Percentiles rank a stretch among this genome's conserved stretches.
Conservation (phyloP, 2,797 vertebrate genomes). For the Semaprochilodus insignis region DNA sequence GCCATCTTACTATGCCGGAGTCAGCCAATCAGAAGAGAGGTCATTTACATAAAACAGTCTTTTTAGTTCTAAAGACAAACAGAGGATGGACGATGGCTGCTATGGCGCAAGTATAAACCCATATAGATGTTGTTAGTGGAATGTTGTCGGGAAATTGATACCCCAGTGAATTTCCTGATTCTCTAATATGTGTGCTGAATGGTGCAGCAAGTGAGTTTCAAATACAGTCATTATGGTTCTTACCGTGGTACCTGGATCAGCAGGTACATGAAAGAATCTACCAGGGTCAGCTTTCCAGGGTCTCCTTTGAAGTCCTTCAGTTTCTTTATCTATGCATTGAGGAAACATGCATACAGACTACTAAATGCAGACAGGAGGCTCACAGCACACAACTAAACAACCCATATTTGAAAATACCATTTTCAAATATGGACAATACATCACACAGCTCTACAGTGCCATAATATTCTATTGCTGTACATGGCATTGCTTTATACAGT, state of each 20-base stretch:
- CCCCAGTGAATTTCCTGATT: no score
- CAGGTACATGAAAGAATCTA: constrained; percentile 94
- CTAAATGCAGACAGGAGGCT: constrained; percentile 12
- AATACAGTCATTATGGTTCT: constrained; percentile 53
- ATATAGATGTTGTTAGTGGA: no score
- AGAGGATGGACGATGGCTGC: no score
- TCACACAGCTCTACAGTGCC: background rate
- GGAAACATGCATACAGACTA: background rate
- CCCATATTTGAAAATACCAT: background rate
- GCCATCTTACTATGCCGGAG: no score
- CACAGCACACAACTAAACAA: background rate
- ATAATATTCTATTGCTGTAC: background rate
- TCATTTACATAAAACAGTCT: no score
- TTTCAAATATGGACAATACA: no score
- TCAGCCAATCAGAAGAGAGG: no score
- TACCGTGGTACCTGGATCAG: constrained; percentile 96
- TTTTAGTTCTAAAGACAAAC: no score
- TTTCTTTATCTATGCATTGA: constrained; percentile 86
- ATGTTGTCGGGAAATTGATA: no score
- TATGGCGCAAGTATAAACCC: no score
- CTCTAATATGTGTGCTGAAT: no score
- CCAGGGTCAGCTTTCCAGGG: constrained; percentile 91
- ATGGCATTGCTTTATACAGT: background rate
- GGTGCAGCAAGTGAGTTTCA: no score
- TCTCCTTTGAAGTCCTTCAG: constrained; percentile 91